Base-by-base conservation (phyloP, 1,140 invertebrate genomes). In the Listronotus bonariensis region DNA sequence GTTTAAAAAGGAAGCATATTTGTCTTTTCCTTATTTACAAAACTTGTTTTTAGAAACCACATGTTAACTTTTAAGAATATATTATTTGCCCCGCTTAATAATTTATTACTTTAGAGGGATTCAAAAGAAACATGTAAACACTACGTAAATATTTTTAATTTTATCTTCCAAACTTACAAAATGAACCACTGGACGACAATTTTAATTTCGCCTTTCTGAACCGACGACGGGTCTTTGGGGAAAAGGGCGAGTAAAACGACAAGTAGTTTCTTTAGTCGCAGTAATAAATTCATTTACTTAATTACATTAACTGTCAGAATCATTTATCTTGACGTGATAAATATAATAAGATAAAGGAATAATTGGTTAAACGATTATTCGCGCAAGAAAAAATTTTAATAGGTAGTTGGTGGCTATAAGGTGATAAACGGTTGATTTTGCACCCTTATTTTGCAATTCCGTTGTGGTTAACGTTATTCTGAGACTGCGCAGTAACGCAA, bases 271-370 rank as follows among this genome's bases (percentile, higher is more conserved):
- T 51, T 41, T 46, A 32, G 49, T 41, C 49, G 34, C 18, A 32
- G 51, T 41, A 60, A 32, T 34, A 45, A 60, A 40, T 60, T 41
- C 45, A 40, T 60, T 17, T 40, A 60, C 26, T 60, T 60, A 60
- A 51, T 60, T 43, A 36, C 34, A 38, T 32, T 40, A 48, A 51
- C 15, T 51, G 46, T 60, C 36, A 46, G 57, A 51, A 60, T 60
- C 57, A 51, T 60, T 60, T 51, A 60, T 26, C 7, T 17, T 51
- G 57, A 60, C 57, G 57, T 60, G 57, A 60, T 32, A 51, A 60
- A 60, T 60, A 51, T 51, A 60, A 60, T 40, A 58, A 51, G 57
- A 60, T 60, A 51, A 36, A 41, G 32, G 20, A n/a, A 12, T 41
- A 51, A 60, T 49, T 36, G 36, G 41, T 60, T 60, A 41, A 60